phyloP scores from a whole-genome alignment of 2,797 vertebrate genomes.

The Platalea minor region DNA sequence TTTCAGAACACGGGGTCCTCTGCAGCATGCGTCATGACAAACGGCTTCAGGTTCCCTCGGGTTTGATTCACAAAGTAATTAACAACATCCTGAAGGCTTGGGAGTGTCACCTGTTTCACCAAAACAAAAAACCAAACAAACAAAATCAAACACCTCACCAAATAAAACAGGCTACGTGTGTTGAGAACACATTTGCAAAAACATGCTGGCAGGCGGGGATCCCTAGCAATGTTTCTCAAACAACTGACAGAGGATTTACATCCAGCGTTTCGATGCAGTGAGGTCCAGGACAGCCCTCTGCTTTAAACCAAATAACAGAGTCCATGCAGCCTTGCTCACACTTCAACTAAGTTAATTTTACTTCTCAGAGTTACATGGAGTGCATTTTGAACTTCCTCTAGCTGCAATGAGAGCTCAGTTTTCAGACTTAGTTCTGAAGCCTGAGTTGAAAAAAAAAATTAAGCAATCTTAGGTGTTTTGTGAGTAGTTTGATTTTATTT shows the following conservation, averaged over 20 bases:
- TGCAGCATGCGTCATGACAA: neutral
- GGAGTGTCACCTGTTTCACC: constrained; percentile 55
- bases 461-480: neutral
- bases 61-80: constrained; percentile 72
- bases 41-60: constrained; percentile 64
- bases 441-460: neutral
- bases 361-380: neutral
- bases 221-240: neutral
- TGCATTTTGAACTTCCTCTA: neutral
- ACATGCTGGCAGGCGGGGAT: neutral
- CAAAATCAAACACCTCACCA: neutral
- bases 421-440: neutral
- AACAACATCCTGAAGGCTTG: constrained; percentile 71
- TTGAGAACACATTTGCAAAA: neutral
- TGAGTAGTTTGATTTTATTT: neutral
- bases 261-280: neutral
- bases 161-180: neutral
- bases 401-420: neutral
- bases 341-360: neutral
- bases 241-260: neutral
- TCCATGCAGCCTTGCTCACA: neutral
- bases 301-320: neutral
- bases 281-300: neutral
- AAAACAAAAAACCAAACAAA: neutral
- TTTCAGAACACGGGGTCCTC: neutral